A percentile compares a stretch with the other conserved stretches of the same genome.
Conservation (phyloP, 2,113 vertebrate genomes). For the Eira barbara region DNA sequence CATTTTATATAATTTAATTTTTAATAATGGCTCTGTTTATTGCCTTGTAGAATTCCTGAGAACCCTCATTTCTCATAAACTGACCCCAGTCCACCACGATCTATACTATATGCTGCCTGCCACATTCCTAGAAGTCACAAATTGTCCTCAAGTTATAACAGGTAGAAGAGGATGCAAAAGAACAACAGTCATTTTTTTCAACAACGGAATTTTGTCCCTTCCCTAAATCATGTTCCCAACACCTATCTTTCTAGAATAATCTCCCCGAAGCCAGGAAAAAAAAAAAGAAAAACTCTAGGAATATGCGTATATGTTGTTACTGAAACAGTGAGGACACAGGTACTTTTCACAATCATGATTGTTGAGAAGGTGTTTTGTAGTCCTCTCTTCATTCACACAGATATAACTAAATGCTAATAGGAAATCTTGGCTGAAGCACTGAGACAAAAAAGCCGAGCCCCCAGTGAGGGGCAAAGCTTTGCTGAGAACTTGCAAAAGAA, state of each 20-base stretch:
- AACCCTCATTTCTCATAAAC: neutral
- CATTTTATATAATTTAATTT: neutral
- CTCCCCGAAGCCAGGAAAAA: neutral
- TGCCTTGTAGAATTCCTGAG: neutral
- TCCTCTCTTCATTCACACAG: neutral
- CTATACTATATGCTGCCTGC: neutral
- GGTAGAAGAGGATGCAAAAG: neutral
- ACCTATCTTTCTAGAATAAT: neutral
- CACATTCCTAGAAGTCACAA: neutral
- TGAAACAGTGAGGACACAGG: neutral
- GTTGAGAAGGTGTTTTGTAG: neutral
- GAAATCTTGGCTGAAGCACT: neutral
- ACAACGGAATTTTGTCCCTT: neutral
- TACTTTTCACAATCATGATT: neutral
- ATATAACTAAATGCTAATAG: neutral
- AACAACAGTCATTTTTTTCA: neutral
- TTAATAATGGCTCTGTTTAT: conserved; percentile 25
- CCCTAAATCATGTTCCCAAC: neutral
- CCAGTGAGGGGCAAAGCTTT: neutral
- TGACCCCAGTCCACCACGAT: neutral
- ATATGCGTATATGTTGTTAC: neutral
- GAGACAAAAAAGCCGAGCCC: neutral
- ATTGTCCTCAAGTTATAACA: neutral
- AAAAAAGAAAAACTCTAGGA: neutral
- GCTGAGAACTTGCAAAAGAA: neutral